Evolutionary conservation across 2,797 vertebrate genomes (phyloP).

Genomic region (Phalloptychus januarius): DNA sequence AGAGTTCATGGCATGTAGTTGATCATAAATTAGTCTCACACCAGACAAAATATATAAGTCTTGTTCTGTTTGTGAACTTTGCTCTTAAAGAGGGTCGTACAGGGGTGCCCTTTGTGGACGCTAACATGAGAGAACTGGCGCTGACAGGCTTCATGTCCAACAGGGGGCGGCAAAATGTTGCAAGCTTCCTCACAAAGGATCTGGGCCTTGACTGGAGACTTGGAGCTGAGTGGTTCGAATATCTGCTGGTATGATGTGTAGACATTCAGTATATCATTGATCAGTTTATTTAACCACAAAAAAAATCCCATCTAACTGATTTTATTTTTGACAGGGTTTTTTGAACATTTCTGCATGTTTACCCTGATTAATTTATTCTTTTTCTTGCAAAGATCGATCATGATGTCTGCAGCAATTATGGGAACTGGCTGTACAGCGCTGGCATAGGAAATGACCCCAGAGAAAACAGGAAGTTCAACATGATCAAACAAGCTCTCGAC

Average conservation of each 20-base stretch:
- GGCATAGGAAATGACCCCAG: slow-evolving; percentile 86
- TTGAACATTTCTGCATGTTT: background rate
- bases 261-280: background rate
- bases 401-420: slow-evolving; percentile 86
- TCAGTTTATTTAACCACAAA: background rate
- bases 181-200: slow-evolving; percentile 89
- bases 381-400: slow-evolving; percentile 80
- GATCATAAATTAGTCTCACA: background rate
- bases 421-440: slow-evolving; percentile 87
- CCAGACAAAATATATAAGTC: background rate
- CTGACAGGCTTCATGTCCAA: slow-evolving; percentile 88
- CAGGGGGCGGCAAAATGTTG: slow-evolving; percentile 86
- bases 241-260: slow-evolving; percentile 77
- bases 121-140: slow-evolving; percentile 86
- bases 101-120: slow-evolving; percentile 87
- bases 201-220: slow-evolving; percentile 88
- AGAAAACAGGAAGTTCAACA: slow-evolving; percentile 87
- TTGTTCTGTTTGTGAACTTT: background rate
- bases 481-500: slow-evolving; percentile 87
- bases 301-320: background rate
- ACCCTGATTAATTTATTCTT: background rate
- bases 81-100: slow-evolving; percentile 80
- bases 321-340: background rate
- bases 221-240: slow-evolving; percentile 88
- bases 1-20: background rate